phyloP scores from a whole-genome alignment of 2,113 vertebrate genomes.

The Silurus meridionalis region DNA sequence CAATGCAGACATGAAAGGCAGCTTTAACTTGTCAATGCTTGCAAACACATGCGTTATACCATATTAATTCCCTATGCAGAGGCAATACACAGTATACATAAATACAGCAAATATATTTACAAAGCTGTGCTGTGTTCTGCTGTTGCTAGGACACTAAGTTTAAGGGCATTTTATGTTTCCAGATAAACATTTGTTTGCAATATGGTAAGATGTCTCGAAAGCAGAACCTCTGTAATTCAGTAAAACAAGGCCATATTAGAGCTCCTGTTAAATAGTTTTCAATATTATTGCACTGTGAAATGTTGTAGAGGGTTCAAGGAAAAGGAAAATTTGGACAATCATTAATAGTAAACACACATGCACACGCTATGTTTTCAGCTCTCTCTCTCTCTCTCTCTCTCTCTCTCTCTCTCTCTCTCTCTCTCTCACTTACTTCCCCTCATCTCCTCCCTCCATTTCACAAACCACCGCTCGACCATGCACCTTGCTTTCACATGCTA shows the following conservation, averaged over 20 bases:
- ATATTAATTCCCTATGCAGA: no score
- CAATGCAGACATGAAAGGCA: no score
- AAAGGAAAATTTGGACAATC: no score
- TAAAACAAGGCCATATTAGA: slow-evolving; percentile 51
- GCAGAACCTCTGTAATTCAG: slow-evolving; percentile 41
- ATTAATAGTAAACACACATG: no score
- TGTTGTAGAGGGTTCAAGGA: no score
- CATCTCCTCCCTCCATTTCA: no score
- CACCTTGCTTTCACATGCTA: background rate
- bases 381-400: slow-evolving; percentile 24
- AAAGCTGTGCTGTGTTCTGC: background rate
- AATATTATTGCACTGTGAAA: no score
- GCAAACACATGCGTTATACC: no score
- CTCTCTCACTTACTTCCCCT: background rate
- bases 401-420: background rate
- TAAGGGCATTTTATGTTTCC: slow-evolving; percentile 43
- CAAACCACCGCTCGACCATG: no score
- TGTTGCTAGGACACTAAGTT: slow-evolving; percentile 42
- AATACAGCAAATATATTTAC: background rate
- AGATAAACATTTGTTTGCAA: slow-evolving; percentile 40
- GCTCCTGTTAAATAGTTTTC: slow-evolving; percentile 47
- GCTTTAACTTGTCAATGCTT: no score
- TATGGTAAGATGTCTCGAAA: slow-evolving; percentile 33
- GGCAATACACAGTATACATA: no score
- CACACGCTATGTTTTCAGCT: background rate